Evolutionary conservation across 2,113 vertebrate genomes (phyloP), one percentile per base, ranked within the genome.

Genomic region (Dascyllus trimaculatus): DNA sequence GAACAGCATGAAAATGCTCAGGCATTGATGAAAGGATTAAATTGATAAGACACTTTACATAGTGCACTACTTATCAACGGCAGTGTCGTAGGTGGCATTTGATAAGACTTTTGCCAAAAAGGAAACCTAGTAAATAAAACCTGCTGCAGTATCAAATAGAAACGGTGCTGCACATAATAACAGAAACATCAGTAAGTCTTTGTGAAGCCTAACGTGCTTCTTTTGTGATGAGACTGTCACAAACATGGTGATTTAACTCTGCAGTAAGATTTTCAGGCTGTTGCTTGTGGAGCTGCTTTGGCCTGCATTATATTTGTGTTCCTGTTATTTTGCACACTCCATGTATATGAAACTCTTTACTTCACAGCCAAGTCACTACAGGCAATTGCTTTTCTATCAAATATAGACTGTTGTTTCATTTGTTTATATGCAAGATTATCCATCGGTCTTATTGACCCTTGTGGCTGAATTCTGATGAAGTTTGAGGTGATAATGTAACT

Each of bases 381-480:
- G 17, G 45, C 26, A 40, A 59, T 32, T 71, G 29, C 22, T 72
- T 65, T 53, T 29, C 66, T 35, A 43, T 80, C 67, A 80, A 61
- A 60, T 21, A 21, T 29, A 2, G 19, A 5, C 51, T 32, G 56
- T 78, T 45, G 25, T 71, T 72, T 56, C 10, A 70, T 81, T 60
- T 56, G 29, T 70, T 80, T 48, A 75, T 22, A 57, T 70, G 63
- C 65, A 71, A 61, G 52, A 35, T 71, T 65, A 67, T 74, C 81
- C 46, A 69, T 88, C 82, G 74, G 24, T 63, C 56, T 49, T 40
- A 71, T 58, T 48, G 64, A 62, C 57, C 72, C 53, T 19, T 21
- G 22, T 38, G 21, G 29, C 35, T 52, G 51, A 52, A 45, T 26
- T 51, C 11, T 57, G 61, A 75, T 59, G 48, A 72, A 43, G 15